Conservation (phyloP, 2,888 invertebrate species). For the Apodemia duryi region DNA sequence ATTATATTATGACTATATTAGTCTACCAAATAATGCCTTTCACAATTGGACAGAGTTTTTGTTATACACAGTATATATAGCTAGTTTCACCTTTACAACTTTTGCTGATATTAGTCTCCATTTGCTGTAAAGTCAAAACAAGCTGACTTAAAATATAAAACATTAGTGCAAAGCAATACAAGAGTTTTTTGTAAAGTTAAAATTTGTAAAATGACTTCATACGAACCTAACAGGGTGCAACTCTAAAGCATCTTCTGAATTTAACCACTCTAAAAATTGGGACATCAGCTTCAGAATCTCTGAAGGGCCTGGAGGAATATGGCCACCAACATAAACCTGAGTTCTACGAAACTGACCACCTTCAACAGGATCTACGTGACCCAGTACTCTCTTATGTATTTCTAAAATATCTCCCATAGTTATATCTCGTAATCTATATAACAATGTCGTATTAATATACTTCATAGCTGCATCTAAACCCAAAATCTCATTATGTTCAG, state of each 20-base stretch:
- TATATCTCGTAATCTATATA: conserved; percentile 88
- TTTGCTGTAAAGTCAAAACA: too few species aligned
- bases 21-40: too few species aligned
- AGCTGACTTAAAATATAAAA: too few species aligned
- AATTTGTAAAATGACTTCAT: conserved; percentile 1
- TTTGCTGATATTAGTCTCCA: too few species aligned
- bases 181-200: not conserved
- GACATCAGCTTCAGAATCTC: conserved; percentile 90
- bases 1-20: too few species aligned
- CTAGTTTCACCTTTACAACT: too few species aligned
- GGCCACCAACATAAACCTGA: conserved; percentile 97
- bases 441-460: conserved; percentile 90
- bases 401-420: conserved; percentile 92
- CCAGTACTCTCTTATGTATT: conserved; percentile 94
- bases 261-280: conserved; percentile 95
- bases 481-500: conserved; percentile 98
- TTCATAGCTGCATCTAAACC: conserved; percentile 97
- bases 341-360: conserved; percentile 93
- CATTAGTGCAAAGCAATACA: too few species aligned
- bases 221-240: conserved; percentile 90
- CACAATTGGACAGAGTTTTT: too few species aligned
- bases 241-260: conserved; percentile 90
- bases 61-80: too few species aligned
- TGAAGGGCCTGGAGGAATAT: conserved; percentile 93
- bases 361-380: conserved; percentile 95